Conservation (phyloP, 37 sponge, comb jelly and placozoan species). For the Tethya wilhelma region DNA sequence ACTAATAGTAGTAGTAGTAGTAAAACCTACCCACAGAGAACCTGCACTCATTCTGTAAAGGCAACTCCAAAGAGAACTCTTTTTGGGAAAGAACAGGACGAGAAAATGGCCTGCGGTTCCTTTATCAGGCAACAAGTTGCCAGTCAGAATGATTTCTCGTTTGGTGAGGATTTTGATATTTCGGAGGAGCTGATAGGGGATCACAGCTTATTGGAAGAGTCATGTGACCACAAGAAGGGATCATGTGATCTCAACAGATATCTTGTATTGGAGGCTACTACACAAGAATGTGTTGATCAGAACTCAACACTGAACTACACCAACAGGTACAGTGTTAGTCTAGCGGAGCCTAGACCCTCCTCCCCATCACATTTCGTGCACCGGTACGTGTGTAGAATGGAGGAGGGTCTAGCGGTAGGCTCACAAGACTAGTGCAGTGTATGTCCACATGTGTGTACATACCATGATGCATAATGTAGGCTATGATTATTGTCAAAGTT, state of each 20-base stretch:
- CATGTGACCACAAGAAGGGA: background rate
- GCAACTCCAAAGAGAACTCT: too few relatives aligned
- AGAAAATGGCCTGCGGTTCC: background rate
- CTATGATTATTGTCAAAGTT: background rate
- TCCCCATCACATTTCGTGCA: background rate
- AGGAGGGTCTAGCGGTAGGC: too few relatives aligned
- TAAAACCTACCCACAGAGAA: background rate
- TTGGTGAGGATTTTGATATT: slow-evolving; percentile 5
- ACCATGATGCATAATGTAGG: background rate
- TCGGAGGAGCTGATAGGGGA: too few relatives aligned
- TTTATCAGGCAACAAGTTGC: background rate
- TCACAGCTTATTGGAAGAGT: background rate
- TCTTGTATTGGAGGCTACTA: slow-evolving; percentile 40
- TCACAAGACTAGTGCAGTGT: too few relatives aligned
- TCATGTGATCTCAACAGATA: slow-evolving; percentile 11
- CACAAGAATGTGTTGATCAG: slow-evolving; percentile 9
- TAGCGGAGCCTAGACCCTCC: too few relatives aligned
- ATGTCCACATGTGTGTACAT: too few relatives aligned
- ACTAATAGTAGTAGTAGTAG: background rate
- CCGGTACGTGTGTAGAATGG: background rate
- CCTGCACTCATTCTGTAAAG: background rate
- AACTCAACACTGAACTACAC: background rate
- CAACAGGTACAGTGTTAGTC: background rate
- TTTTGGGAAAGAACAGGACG: background rate
- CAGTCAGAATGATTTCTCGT: slow-evolving; percentile 2